These are phyloP conservation scores for Poeciliopsis infans DNA, from an alignment of 2,797 vertebrate genomes.

Conservation along the genomic window DNA sequence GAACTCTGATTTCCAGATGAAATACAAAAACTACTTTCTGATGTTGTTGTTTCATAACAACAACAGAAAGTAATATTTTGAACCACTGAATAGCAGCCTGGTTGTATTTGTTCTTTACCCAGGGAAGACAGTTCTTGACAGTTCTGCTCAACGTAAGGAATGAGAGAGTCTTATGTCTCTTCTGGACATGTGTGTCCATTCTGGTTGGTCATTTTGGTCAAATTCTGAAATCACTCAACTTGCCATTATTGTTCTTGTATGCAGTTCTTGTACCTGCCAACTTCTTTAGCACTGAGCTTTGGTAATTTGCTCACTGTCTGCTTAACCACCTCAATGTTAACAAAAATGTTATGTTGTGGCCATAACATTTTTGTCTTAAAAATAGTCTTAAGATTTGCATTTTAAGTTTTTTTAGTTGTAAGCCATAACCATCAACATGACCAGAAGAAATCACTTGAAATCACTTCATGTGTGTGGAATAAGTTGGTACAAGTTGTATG, in stretches of 20 bases:
- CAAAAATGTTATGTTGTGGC: background rate
- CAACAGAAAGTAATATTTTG: background rate
- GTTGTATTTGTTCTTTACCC: background rate
- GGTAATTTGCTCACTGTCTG: background rate
- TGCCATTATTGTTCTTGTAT: background rate
- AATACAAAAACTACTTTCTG: background rate
- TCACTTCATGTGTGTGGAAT: background rate
- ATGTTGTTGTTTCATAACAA: no score
- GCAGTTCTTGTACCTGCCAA: background rate
- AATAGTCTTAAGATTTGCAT: background rate
- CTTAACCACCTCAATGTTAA: background rate
- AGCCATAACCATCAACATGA: background rate
- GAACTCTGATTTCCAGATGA: background rate
- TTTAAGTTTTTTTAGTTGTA: background rate
- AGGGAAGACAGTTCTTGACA: background rate
- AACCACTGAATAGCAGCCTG: background rate
- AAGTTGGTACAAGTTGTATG: background rate
- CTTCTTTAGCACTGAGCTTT: background rate
- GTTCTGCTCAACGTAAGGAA: background rate
- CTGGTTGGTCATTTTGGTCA: background rate
- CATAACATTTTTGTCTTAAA: background rate
- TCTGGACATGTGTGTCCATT: background rate
- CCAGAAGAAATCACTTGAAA: background rate
- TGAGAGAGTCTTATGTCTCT: background rate
- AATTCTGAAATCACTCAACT: background rate